Evolutionary conservation across 2,888 invertebrate genomes (phyloP).

Genomic region (Rapana venosa): DNA sequence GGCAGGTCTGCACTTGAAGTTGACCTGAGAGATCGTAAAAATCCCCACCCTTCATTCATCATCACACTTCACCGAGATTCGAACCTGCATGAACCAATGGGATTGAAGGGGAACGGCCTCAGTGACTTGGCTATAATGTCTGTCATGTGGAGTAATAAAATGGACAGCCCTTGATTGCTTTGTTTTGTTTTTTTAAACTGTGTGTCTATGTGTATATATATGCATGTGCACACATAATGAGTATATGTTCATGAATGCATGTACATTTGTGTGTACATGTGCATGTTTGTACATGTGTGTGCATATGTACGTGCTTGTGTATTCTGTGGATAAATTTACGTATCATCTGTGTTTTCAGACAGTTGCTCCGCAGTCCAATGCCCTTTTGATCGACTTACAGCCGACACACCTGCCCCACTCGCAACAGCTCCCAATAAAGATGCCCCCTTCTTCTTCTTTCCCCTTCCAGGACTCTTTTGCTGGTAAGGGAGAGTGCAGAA

Average conservation of each 20-base stretch:
- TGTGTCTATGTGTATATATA: background rate
- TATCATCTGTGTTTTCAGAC: background rate
- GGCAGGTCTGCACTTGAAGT: too few species aligned
- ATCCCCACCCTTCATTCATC: too few species aligned
- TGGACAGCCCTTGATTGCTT: too few species aligned
- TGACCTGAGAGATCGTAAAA: too few species aligned
- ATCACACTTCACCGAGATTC: too few species aligned
- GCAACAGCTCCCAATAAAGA: background rate
- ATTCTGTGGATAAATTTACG: background rate
- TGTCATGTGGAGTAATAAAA: too few species aligned
- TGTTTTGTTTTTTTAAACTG: background rate
- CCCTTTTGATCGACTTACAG: background rate
- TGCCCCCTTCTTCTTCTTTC: slow-evolving; percentile 6
- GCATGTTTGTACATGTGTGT: background rate
- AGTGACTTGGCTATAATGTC: too few species aligned
- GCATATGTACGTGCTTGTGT: background rate
- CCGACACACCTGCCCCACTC: background rate
- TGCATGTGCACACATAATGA: background rate
- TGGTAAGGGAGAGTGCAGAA: background rate
- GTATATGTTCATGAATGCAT: background rate
- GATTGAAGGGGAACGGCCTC: too few species aligned
- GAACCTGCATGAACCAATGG: too few species aligned
- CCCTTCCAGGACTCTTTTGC: slow-evolving; percentile 42
- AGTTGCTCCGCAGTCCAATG: background rate
- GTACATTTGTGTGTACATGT: background rate